Conservation (phyloP, 2,888 invertebrate genomes). For the Girardia tigrina region DNA sequence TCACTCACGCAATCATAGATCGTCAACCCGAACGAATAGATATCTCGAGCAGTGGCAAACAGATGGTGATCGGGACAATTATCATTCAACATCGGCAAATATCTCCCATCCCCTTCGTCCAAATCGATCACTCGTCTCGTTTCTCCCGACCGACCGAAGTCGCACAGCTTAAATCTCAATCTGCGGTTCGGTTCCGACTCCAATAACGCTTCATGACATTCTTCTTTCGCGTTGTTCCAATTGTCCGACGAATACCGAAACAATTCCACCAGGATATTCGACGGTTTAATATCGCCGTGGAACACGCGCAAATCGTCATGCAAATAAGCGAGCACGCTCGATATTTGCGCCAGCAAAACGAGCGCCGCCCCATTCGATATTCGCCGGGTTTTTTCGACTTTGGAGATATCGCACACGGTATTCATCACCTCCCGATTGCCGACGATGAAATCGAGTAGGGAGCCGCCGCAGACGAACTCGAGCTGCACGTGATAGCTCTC, state of each 20-base stretch:
- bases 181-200: not conserved
- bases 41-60: conserved; percentile 23
- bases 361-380: not conserved
- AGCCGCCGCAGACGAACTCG: not conserved
- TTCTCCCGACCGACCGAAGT: not conserved
- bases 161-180: conserved; percentile 8
- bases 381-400: not conserved
- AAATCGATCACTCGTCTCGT: not conserved
- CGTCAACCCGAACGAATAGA: conserved; percentile 31
- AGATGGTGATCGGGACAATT: not conserved
- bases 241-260: not conserved
- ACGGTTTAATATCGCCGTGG: conserved; percentile 32
- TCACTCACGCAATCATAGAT: conserved; percentile 24
- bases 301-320: not conserved
- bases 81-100: conserved; percentile 25
- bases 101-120: conserved; percentile 34
- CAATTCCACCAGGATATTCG: conserved; percentile 31
- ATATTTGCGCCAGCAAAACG: not conserved
- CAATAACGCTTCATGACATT: not conserved
- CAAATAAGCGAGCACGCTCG: not conserved
- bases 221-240: not conserved
- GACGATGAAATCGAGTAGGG: not conserved
- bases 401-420: not conserved
- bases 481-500: not conserved
- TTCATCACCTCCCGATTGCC: not conserved